phyloP scores from a whole-genome alignment of 2,888 invertebrate species.

The Pherbina coryleti region DNA sequence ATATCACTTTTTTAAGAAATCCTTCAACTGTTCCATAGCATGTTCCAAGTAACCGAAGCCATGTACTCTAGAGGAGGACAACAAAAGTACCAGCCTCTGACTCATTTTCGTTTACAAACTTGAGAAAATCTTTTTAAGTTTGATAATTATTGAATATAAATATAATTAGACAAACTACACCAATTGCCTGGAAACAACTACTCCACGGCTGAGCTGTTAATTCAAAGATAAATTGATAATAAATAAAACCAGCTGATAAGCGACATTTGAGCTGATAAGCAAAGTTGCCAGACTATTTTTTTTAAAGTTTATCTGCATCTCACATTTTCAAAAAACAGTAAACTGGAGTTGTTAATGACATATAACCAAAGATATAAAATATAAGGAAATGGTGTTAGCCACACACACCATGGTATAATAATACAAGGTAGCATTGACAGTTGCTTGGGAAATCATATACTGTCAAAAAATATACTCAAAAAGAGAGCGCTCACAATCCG shows the following conservation, averaged over 20 bases:
- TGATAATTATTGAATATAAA: too few species aligned
- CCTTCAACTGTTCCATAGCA: conserved; percentile 75
- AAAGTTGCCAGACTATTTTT: too few species aligned
- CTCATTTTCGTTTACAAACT: conserved; percentile 45
- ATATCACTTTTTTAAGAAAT: conserved; percentile 74
- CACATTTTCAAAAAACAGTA: not conserved
- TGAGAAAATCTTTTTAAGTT: not conserved
- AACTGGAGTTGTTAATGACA: too few species aligned
- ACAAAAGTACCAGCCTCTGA: conserved; percentile 73
- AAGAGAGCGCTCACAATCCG: too few species aligned
- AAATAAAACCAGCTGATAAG: not conserved
- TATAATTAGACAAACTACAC: not conserved
- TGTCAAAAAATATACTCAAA: too few species aligned
- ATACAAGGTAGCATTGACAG: too few species aligned
- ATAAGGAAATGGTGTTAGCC: too few species aligned
- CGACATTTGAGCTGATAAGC: too few species aligned
- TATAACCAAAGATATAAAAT: not conserved
- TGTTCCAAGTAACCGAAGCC: conserved; percentile 78
- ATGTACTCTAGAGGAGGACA: conserved; percentile 80
- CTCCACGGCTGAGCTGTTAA: too few species aligned
- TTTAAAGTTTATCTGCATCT: too few species aligned
- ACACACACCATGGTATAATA: too few species aligned
- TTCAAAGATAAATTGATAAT: not conserved
- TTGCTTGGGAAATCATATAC: too few species aligned
- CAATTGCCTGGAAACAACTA: not conserved